Evolutionary conservation across 2,113 vertebrate species (phyloP), one percentile per base, ranked within the genome.

Genomic region (Phalacrocorax brasilianus): DNA sequence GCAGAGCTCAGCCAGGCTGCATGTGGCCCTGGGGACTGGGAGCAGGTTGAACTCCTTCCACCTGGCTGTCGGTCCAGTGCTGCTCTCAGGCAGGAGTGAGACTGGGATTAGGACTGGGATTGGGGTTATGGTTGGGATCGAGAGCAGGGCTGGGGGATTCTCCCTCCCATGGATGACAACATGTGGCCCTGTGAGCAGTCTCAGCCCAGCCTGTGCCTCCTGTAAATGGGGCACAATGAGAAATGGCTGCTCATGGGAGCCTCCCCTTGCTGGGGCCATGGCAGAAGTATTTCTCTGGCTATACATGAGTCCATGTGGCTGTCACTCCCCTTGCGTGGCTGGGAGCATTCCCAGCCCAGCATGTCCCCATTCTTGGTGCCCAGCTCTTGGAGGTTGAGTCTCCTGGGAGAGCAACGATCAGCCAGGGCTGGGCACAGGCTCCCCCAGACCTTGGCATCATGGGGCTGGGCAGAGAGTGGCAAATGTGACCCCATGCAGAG

Each of bases 181-280:
- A 27, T 8, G 0, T 35, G 55, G 24, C 8, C 2, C 1, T 22
- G 32, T 26, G 47, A 74, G 20, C 52, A 65, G 73, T 14, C 32
- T 74, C 73, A 93, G n/a, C 22, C 42, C 91, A 80, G 21, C 23
- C 19, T 0, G 0, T 35, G 35, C 30, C 56, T 66, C 42, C 63
- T 47, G 14, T 20, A 22, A 44, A 33, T 0, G 4, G 30, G 45
- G 11, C 21, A 58, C 1, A 5, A 47, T 3, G 63, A 47, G 59
- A 67, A 79, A 79, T 1, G 10, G 50, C 20, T 45, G 47, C 22
- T 55, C 1, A 5, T 4, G 11, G 33, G 23, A 66, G 11, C 24
- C 10, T 26, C 6, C 1, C 15, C 7, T 32, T 15, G 28, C 7
- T 26, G 32, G 21, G 52, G n/a, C 20, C 3, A 1, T 7, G 2